A percentile compares a stretch with the other conserved stretches of the same genome.
Conservation (phyloP, 2,888 invertebrate genomes). For the Tuta absoluta region DNA sequence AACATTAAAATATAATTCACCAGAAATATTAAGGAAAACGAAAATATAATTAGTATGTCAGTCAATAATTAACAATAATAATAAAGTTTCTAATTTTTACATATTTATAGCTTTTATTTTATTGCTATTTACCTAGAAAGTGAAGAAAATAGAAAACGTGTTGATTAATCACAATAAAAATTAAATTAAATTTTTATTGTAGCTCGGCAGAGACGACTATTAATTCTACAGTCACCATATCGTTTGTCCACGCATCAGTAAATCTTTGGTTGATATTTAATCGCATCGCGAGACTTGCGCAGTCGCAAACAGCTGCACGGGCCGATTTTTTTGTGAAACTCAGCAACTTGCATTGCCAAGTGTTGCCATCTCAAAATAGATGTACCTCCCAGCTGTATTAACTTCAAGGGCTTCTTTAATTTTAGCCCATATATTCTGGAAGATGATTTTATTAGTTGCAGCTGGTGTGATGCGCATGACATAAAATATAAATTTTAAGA, state of each 20-base stretch:
- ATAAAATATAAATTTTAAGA: not conserved
- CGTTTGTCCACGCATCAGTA: conserved; percentile 10
- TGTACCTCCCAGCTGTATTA: conserved; percentile 31
- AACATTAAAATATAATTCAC: no score
- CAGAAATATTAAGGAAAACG: no score
- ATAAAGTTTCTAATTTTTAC: no score
- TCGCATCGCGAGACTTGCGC: not conserved
- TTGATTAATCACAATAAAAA: no score
- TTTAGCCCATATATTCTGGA: conserved; percentile 10
- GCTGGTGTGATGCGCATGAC: not conserved
- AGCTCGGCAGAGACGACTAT: not conserved
- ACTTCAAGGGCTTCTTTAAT: conserved; percentile 32
- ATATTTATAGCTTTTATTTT: no score
- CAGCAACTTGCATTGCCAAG: conserved; percentile 26
- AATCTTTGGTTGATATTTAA: conserved; percentile 14
- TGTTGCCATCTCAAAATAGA: conserved; percentile 32
- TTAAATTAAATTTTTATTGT: not conserved
- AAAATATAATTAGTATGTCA: no score
- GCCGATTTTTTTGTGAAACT: conserved; percentile 20
- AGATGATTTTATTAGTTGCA: conserved; percentile 2
- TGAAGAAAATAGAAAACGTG: no score
- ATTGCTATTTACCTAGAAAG: no score
- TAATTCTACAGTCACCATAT: conserved; percentile 6
- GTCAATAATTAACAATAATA: no score
- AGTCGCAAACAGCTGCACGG: conserved; percentile 23